phyloP scores from a whole-genome alignment of 2,797 vertebrate genomes.

The Sebastes diaconus region DNA sequence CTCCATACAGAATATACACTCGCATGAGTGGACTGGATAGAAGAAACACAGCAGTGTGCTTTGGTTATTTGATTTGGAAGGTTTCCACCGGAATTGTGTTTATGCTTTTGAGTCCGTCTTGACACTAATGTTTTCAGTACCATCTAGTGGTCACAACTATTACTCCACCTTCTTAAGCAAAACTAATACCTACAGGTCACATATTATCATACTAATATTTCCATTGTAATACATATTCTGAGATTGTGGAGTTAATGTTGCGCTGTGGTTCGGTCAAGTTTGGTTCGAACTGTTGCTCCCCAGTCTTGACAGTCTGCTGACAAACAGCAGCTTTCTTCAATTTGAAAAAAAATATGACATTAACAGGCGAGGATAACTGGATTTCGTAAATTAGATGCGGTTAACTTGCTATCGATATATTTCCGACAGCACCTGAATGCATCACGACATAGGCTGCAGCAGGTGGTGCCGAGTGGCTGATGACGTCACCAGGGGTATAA shows the following conservation, averaged over 20 bases:
- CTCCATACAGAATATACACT: not conserved
- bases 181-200: not conserved
- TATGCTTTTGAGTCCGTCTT: not conserved
- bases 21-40: too few relatives aligned
- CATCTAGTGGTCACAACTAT: not conserved
- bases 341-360: not conserved
- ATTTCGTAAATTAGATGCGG: too few relatives aligned
- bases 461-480: constrained; percentile 14
- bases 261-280: not conserved
- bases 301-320: not conserved
- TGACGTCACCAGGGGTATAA: constrained; percentile 64
- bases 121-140: not conserved
- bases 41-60: not conserved
- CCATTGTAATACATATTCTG: not conserved
- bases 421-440: constrained; percentile 11
- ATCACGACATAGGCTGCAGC: not conserved
- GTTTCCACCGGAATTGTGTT: not conserved
- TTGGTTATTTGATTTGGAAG: not conserved
- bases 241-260: not conserved
- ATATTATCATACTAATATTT: not conserved
- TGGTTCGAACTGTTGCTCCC: not conserved
- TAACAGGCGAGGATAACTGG: too few relatives aligned
- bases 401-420: not conserved
- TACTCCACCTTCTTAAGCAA: not conserved
- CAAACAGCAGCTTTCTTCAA: not conserved